phyloP scores from a whole-genome alignment of 2,113 vertebrate genomes.

The Boleophthalmus pectinirostris region DNA sequence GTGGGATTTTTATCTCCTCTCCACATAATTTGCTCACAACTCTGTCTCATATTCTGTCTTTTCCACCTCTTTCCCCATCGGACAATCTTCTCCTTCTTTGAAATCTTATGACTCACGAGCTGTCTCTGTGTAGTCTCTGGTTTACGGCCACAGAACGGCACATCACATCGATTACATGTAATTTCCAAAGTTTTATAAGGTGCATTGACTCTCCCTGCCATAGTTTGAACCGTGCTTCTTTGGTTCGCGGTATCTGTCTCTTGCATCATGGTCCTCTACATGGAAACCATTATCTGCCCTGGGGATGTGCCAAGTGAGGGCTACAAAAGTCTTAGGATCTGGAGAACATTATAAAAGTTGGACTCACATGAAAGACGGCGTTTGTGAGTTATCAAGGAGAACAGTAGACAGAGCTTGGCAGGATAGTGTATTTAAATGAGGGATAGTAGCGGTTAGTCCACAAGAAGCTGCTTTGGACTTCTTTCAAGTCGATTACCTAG shows the following conservation, averaged over 20 bases:
- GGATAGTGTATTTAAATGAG: slow-evolving; percentile 20
- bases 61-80: slow-evolving; percentile 40
- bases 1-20: slow-evolving; percentile 44
- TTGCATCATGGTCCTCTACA: slow-evolving; percentile 47
- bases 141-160: slow-evolving; percentile 65
- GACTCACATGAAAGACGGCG: slow-evolving; percentile 32
- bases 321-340: slow-evolving; percentile 39
- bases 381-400: slow-evolving; percentile 10
- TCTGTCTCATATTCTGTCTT: slow-evolving; percentile 32
- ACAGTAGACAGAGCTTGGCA: slow-evolving; percentile 1
- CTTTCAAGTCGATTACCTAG: not conserved
- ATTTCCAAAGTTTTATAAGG: slow-evolving; percentile 76
- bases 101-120: slow-evolving; percentile 71
- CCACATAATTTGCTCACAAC: slow-evolving; percentile 6
- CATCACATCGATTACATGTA: slow-evolving; percentile 72
- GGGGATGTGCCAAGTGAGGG: slow-evolving; percentile 57
- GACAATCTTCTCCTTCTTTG: slow-evolving; percentile 51
- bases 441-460: slow-evolving; percentile 1
- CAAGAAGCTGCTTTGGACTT: not conserved
- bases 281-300: slow-evolving; percentile 75
- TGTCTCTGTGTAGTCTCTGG: slow-evolving; percentile 72
- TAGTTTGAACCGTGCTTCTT: slow-evolving; percentile 56
- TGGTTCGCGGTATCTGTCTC: slow-evolving; percentile 55
- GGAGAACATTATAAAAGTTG: slow-evolving; percentile 57
- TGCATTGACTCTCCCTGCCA: slow-evolving; percentile 69